These are phyloP conservation scores for Pygathrix nemaeus DNA, from an alignment of 2,113 vertebrate genomes.

Conservation along the genomic window DNA sequence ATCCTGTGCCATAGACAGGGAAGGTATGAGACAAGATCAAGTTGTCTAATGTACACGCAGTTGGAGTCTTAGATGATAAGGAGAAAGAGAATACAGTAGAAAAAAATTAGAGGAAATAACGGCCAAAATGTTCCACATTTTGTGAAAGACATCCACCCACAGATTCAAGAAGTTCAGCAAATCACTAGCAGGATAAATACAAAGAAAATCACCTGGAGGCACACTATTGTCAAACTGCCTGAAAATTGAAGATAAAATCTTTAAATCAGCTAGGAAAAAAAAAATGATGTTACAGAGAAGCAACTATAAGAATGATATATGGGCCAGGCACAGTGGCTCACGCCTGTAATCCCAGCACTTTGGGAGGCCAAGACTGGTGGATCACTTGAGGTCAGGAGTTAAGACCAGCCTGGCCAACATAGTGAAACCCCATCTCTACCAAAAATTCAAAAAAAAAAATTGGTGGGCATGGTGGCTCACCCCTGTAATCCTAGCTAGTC, in stretches of 20 bases:
- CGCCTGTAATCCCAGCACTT: too few species aligned
- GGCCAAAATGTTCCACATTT: neutral
- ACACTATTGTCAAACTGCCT: neutral
- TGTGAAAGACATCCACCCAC: neutral
- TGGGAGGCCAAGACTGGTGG: too few species aligned
- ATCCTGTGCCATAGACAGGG: neutral
- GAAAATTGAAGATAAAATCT: slow-evolving; percentile 21
- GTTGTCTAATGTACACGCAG: neutral
- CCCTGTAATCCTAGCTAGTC: too few species aligned
- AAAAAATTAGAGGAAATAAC: neutral
- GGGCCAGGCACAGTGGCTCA: too few species aligned
- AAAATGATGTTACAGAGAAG: neutral
- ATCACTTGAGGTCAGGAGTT: too few species aligned
- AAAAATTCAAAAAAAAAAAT: too few species aligned
- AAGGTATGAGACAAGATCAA: neutral
- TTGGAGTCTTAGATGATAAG: neutral
- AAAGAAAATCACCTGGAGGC: neutral
- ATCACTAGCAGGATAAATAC: neutral
- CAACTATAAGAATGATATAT: neutral
- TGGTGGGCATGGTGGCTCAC: too few species aligned
- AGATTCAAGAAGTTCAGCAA: neutral
- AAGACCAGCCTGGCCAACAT: too few species aligned
- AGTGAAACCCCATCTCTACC: too few species aligned
- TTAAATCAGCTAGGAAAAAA: neutral
- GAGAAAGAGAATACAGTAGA: neutral